phyloP scores from a whole-genome alignment of 2,113 vertebrate species.

The Melanocharis versteri region DNA sequence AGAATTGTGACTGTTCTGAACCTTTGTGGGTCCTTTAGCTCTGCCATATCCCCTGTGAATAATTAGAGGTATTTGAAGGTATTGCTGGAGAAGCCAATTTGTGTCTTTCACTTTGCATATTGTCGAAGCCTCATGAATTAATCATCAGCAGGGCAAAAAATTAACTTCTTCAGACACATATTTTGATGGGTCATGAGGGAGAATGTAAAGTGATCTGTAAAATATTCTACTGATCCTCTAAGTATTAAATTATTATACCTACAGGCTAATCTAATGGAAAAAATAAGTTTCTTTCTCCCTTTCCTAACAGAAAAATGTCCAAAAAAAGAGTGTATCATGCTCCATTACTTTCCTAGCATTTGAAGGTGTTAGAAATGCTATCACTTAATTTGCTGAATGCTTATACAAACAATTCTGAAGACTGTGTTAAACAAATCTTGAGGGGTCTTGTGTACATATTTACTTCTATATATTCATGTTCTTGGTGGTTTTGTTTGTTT shows the following conservation, averaged over 20 bases:
- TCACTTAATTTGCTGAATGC: constrained; percentile 36
- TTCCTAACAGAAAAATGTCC: constrained; percentile 34
- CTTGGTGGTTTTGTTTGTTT: not conserved
- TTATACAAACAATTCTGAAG: constrained; percentile 7
- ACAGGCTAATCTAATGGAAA: constrained; percentile 72
- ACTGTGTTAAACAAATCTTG: constrained; percentile 12
- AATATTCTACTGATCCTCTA: constrained; percentile 82
- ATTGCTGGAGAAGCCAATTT: constrained; percentile 81
- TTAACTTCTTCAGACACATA: constrained; percentile 81
- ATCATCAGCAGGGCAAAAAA: constrained; percentile 79
- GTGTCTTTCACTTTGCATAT: constrained; percentile 84
- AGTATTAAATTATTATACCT: constrained; percentile 81
- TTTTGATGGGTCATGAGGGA: constrained; percentile 82
- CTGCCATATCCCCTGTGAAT: constrained; percentile 77
- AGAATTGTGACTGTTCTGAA: constrained; percentile 78
- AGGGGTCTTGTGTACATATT: not conserved
- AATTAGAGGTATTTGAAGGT: constrained; percentile 84
- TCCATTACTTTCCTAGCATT: constrained; percentile 36
- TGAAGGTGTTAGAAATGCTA: constrained; percentile 3
- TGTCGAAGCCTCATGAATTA: constrained; percentile 83
- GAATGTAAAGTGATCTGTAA: constrained; percentile 82
- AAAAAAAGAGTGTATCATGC: not conserved
- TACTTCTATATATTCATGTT: not conserved
- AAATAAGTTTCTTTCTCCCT: not conserved
- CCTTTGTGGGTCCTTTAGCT: constrained; percentile 76